These are phyloP conservation scores for Eupithecia pulchellata DNA, from an alignment of 2,888 invertebrate genomes.

Conservation along the genomic window DNA sequence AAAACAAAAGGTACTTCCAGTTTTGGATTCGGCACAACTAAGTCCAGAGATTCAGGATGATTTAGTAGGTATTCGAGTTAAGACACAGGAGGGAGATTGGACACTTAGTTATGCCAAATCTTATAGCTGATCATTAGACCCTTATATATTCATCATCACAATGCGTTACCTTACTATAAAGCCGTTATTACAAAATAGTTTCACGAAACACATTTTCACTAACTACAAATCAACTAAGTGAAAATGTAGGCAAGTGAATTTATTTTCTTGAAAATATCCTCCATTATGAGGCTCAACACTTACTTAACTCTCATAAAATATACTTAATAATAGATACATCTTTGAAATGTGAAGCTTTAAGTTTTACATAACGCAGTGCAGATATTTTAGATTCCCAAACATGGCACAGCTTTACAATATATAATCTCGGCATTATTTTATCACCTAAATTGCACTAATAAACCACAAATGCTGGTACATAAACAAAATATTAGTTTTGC, in stretches of 20 bases:
- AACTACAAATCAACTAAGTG: slow-evolving; percentile 28
- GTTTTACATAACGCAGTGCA: slow-evolving; percentile 52
- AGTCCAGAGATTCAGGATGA: slow-evolving; percentile 52
- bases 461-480: slow-evolving; percentile 1
- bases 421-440: slow-evolving; percentile 48
- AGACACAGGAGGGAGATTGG: slow-evolving; percentile 52
- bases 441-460: slow-evolving; percentile 67
- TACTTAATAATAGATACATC: slow-evolving; percentile 52
- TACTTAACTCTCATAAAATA: slow-evolving; percentile 63
- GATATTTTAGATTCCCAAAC: slow-evolving; percentile 54
- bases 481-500: slow-evolving; percentile 3
- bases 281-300: slow-evolving; percentile 45
- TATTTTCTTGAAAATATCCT: slow-evolving; percentile 31
- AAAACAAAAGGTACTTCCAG: slow-evolving; percentile 64
- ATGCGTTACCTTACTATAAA: slow-evolving; percentile 76
- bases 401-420: slow-evolving; percentile 71
- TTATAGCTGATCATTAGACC: slow-evolving; percentile 71
- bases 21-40: slow-evolving; percentile 62
- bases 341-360: slow-evolving; percentile 53
- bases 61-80: slow-evolving; percentile 8
- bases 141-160: slow-evolving; percentile 82
- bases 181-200: slow-evolving; percentile 42
- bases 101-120: slow-evolving; percentile 72
- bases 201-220: slow-evolving; percentile 42
- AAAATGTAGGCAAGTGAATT: slow-evolving; percentile 28